Evolutionary conservation across 2,888 invertebrate genomes (phyloP).

Genomic region (Saturnia japonica): DNA sequence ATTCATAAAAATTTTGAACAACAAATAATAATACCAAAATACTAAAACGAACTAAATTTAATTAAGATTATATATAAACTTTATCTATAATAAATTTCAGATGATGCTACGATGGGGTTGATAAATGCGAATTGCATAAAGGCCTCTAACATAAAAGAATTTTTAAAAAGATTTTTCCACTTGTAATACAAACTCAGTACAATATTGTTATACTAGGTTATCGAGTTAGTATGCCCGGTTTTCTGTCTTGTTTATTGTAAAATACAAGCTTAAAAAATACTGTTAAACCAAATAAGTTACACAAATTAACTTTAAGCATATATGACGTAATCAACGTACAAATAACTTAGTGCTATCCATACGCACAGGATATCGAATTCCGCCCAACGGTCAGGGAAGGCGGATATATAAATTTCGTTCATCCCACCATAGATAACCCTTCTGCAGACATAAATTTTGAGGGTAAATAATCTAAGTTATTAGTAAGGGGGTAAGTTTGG

Average conservation of each 20-base stretch:
- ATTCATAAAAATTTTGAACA: too few species aligned
- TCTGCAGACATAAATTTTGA: slow-evolving; percentile 58
- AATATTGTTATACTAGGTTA: not conserved
- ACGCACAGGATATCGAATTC: slow-evolving; percentile 23
- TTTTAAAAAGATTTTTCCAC: not conserved
- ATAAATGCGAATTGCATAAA: too few species aligned
- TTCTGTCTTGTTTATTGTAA: not conserved
- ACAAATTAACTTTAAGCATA: not conserved
- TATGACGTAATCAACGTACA: slow-evolving; percentile 13
- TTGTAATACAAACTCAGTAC: not conserved
- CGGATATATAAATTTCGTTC: slow-evolving; percentile 60
- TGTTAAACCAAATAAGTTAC: too few species aligned
- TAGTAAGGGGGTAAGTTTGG: slow-evolving; percentile 40
- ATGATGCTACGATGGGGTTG: too few species aligned
- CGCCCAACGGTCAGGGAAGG: slow-evolving; percentile 23
- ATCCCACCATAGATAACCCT: slow-evolving; percentile 62
- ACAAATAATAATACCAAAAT: too few species aligned
- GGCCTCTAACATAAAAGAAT: too few species aligned
- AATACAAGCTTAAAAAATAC: too few species aligned
- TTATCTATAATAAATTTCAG: too few species aligned
- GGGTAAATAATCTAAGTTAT: slow-evolving; percentile 66
- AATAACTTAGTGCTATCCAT: slow-evolving; percentile 19
- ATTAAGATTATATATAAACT: too few species aligned
- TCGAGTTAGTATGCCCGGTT: not conserved
- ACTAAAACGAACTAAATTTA: too few species aligned